phyloP scores from a whole-genome alignment of 2,888 invertebrate genomes.

The Steinernema carpocapsae region DNA sequence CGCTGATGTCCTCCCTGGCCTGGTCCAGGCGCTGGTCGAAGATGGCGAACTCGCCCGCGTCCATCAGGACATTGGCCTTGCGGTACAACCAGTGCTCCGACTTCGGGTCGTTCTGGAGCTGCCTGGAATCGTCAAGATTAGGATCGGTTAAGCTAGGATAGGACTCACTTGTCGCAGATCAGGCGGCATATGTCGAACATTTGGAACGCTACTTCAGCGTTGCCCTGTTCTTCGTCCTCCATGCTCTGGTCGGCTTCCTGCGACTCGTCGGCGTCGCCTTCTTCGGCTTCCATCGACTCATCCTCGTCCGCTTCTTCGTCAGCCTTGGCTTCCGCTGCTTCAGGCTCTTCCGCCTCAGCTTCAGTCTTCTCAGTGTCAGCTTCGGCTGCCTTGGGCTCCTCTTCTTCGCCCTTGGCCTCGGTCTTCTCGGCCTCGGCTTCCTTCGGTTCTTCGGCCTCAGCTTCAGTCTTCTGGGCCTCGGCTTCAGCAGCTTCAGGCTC shows the following conservation, averaged over 20 bases:
- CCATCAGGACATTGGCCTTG: conserved; percentile 1
- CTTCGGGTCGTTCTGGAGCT: neutral
- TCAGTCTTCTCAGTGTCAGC: neutral
- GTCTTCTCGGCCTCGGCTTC: neutral
- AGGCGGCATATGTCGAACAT: neutral
- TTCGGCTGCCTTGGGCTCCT: neutral
- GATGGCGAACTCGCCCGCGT: neutral
- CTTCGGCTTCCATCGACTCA: neutral
- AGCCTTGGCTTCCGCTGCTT: neutral
- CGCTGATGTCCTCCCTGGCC: neutral
- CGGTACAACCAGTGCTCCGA: neutral
- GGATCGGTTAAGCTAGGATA: neutral
- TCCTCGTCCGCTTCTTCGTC: neutral
- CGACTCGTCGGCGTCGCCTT: neutral
- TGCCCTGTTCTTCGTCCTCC: neutral
- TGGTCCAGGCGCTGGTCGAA: neutral
- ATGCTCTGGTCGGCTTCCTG: too few species aligned
- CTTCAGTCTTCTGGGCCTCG: neutral
- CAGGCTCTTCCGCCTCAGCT: too few species aligned
- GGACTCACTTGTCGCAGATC: neutral
- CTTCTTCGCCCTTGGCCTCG: neutral
- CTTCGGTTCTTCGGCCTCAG: neutral
- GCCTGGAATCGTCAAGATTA: neutral
- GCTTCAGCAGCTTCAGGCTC: neutral
- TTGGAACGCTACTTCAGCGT: neutral